Evolutionary conservation across 2,797 vertebrate genomes (phyloP), one percentile per base, ranked within the genome.

Genomic region (Leucoraja ocellata): DNA sequence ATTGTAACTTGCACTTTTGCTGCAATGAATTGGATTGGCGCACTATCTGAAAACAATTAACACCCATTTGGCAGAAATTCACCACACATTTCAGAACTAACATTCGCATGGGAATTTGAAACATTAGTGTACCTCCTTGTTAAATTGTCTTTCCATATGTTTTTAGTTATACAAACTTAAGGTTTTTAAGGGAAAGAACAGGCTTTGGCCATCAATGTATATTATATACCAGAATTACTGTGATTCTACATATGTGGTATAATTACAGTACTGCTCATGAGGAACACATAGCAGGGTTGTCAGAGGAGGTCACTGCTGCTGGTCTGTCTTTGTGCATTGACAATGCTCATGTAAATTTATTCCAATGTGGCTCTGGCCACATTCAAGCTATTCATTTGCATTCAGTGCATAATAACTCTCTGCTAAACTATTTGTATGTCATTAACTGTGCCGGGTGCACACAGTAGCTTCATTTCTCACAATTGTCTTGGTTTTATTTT

Each of bases 71-170:
- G 90, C 90, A 76, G 71, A 25, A n/a, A 76, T 16, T 92, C 11
- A 46, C 71, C 76, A 39, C 71, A 46, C 46, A n/a, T 92, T 92
- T 92, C 23, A 54, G 76, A 92, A 76, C 23, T 54, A 58, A 92
- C 25, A 28, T 92, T 92, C 90, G 39, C 90, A 92, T 92, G 90
- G 23, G 90, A 92, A 91, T 74, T 39, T 92, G 71, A 92, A 92
- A 92, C 39, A 76, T 74, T 92, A 76, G 23, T 92, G 23, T 76
- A 74, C 73, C 23, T 76, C 90, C 73, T 92, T 92, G 90, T 92
- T 76, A 76, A 76, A 76, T 92, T 74, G 39, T 58, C 68, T 21
- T 76, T 76, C 18, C 68, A 54, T 74, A 76, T 92, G 90, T 54
- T 92, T 92, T 92, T 73, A 74, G 71, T 76, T 92, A 14, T 92